A percentile compares a stretch with the other conserved stretches of the same genome.
Evolutionary conservation across 2,113 vertebrate species (phyloP).

Genomic region (Pseudorectes ferrugineus): DNA sequence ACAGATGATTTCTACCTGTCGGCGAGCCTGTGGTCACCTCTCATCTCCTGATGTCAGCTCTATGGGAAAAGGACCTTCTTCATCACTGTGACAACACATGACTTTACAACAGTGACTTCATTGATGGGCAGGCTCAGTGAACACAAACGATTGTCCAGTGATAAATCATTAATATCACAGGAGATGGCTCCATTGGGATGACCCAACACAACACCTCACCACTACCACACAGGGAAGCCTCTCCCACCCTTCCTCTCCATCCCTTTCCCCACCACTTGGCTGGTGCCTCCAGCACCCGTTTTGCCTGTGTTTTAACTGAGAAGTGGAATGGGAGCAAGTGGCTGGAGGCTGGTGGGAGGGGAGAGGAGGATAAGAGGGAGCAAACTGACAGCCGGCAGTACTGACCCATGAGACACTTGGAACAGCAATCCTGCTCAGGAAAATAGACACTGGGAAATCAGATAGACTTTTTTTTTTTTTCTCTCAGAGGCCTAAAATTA

Average conservation of each 20-base stretch:
- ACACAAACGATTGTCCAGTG: neutral
- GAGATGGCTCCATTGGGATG: neutral
- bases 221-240: neutral
- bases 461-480: neutral
- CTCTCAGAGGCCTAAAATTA: neutral
- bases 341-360: neutral
- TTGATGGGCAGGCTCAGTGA: neutral
- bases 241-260: neutral
- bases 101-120: neutral
- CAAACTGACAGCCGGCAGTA: neutral
- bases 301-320: accelerated
- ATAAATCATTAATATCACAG: neutral
- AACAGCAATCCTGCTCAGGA: neutral
- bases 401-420: accelerated
- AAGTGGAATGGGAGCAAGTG: neutral
- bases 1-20: accelerated
- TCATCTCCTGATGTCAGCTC: neutral
- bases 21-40: neutral
- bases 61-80: neutral
- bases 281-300: neutral
- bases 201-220: neutral
- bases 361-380: neutral
- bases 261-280: neutral
- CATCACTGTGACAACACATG: neutral
- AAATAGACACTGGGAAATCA: neutral